Evolutionary conservation across 2,113 vertebrate species (phyloP).

Genomic region (Ceyx cyanopectus): DNA sequence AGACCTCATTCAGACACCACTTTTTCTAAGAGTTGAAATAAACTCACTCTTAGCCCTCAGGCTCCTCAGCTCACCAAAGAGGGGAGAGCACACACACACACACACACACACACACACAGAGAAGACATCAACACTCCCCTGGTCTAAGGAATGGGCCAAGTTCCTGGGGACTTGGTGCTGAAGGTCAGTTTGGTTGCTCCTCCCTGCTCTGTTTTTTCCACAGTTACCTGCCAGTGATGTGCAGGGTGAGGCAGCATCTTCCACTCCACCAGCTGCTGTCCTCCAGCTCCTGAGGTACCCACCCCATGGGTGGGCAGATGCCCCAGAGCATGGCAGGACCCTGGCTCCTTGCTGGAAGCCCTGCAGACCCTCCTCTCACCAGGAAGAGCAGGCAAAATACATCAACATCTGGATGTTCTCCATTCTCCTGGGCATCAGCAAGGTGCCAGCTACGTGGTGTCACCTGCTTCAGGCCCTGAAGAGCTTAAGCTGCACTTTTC

Average conservation of each 20-base stretch:
- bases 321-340: neutral
- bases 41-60: neutral
- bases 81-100: neutral
- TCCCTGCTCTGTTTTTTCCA: neutral
- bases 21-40: constrained; percentile 15
- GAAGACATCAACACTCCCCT: neutral
- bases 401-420: neutral
- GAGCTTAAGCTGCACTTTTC: neutral
- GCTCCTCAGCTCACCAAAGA: neutral
- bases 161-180: neutral
- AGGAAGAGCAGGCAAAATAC: neutral
- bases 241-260: neutral
- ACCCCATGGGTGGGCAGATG: accelerated
- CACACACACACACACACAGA: too few relatives aligned
- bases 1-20: neutral
- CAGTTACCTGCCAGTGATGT: neutral
- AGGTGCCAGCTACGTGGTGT: accelerated
- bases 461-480: neutral
- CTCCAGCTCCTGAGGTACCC: neutral
- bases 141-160: neutral
- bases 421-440: neutral
- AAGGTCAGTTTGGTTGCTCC: neutral
- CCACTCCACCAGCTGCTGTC: neutral
- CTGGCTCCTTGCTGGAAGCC: neutral
- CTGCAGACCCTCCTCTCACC: neutral